Evolutionary conservation across 2,113 vertebrate genomes (phyloP).

Genomic region (Benitochromis conjunctus): DNA sequence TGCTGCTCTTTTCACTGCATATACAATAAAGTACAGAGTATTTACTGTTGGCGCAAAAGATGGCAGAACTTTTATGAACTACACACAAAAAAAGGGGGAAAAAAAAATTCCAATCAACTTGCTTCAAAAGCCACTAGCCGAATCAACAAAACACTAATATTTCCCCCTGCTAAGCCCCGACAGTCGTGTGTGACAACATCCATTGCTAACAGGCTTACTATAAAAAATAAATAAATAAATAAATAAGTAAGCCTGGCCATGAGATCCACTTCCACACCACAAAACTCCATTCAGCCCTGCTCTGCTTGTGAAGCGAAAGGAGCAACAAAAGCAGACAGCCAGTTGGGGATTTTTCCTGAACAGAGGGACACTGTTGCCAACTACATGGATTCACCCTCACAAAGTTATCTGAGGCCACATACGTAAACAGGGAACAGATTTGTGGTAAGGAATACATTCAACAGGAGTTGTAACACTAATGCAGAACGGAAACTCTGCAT

Average conservation of each 20-base stretch:
- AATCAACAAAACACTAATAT: slow-evolving; percentile 33
- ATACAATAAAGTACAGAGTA: neutral
- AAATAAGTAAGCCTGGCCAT: slow-evolving; percentile 10
- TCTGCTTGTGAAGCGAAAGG: slow-evolving; percentile 9
- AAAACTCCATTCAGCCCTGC: slow-evolving; percentile 23
- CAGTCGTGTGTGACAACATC: slow-evolving; percentile 26
- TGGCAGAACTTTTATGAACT: neutral
- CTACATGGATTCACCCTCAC: slow-evolving; percentile 8
- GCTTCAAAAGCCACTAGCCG: slow-evolving; percentile 5
- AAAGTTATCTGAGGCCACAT: slow-evolving; percentile 43
- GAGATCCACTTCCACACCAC: slow-evolving; percentile 25
- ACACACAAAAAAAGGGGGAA: neutral
- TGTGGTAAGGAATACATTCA: neutral
- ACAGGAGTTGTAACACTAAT: neutral
- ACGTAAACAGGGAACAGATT: neutral
- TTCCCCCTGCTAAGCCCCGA: slow-evolving; percentile 18
- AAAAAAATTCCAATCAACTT: slow-evolving; percentile 23
- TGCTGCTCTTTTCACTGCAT: neutral
- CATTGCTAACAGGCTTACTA: slow-evolving; percentile 61
- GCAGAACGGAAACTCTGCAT: neutral
- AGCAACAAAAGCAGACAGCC: slow-evolving; percentile 29
- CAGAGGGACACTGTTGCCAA: slow-evolving; percentile 7
- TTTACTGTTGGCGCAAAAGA: neutral
- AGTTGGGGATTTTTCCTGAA: slow-evolving; percentile 25
- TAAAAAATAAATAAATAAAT: slow-evolving; percentile 20